Conservation (phyloP, 2,113 vertebrate species). For the Orthochromis malagaraziensis region DNA sequence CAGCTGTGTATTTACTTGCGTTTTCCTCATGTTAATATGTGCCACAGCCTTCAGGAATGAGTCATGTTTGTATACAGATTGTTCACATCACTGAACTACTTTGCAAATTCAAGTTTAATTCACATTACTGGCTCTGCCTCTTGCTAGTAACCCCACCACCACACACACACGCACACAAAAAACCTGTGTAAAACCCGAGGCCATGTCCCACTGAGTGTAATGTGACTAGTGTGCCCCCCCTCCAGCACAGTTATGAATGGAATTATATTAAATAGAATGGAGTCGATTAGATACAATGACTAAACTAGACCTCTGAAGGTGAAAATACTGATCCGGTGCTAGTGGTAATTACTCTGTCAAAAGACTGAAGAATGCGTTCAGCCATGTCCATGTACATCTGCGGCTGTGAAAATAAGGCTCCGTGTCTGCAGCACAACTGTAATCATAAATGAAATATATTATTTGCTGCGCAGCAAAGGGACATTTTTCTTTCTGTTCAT, state of each 20-base stretch:
- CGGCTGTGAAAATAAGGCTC: not conserved
- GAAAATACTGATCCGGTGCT: not conserved
- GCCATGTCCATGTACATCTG: not conserved
- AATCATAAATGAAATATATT: not conserved
- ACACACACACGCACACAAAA: not conserved
- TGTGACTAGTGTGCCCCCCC: not conserved
- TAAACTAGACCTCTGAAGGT: conserved; percentile 15
- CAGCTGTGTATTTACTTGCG: not conserved
- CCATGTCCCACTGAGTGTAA: not conserved
- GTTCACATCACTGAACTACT: not conserved
- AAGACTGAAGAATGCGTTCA: not conserved
- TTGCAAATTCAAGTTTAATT: not conserved
- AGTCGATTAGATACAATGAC: not conserved
- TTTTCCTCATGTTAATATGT: not conserved
- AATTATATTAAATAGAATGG: not conserved
- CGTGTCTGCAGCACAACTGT: not conserved
- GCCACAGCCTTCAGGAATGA: not conserved
- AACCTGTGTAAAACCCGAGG: not conserved
- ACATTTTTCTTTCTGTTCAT: conserved; percentile 1
- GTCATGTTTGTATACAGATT: not conserved
- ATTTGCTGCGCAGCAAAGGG: not conserved
- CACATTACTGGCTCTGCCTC: not conserved
- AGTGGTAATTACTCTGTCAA: not conserved
- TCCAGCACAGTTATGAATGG: not conserved
- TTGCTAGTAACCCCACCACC: not conserved